Percentiles rank a stretch among this genome's conserved stretches.
These are phyloP conservation scores for Rhogogaster chlorosoma DNA, from an alignment of 2,888 invertebrate genomes.

Conservation along the genomic window DNA sequence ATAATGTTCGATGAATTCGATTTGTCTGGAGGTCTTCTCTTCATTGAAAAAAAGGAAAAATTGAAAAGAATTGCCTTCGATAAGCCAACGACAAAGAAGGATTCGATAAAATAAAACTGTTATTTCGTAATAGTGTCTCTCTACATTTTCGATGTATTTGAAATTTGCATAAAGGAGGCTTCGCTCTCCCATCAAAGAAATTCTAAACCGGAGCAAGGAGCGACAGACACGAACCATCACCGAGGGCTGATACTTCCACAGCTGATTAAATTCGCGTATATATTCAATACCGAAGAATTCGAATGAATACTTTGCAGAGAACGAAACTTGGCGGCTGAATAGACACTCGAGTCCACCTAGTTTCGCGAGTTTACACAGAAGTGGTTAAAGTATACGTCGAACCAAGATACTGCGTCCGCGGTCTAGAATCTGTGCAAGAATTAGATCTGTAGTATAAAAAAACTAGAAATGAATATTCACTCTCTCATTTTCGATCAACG, in stretches of 20 bases:
- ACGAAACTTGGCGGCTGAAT: not conserved
- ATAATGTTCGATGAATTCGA: not conserved
- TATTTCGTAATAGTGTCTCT: not conserved
- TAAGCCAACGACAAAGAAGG: not conserved
- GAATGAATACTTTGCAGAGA: not conserved
- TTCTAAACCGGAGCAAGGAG: not conserved
- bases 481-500: not conserved
- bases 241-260: not conserved
- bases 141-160: not conserved
- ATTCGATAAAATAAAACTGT: not conserved
- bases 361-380: not conserved
- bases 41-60: not conserved
- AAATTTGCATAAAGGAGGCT: not conserved
- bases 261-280: slow-evolving; percentile 1
- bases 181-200: not conserved
- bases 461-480: not conserved
- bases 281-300: not conserved
- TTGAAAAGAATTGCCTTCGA: not conserved
- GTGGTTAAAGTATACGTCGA: not conserved
- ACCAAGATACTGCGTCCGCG: not conserved
- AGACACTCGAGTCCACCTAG: slow-evolving; percentile 4
- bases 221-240: not conserved
- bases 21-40: not conserved
- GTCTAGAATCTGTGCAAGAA: not conserved
- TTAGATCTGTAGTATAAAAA: not conserved